Base-by-base conservation (phyloP, 1,140 invertebrate species). In the Vanessa tameamea region DNA sequence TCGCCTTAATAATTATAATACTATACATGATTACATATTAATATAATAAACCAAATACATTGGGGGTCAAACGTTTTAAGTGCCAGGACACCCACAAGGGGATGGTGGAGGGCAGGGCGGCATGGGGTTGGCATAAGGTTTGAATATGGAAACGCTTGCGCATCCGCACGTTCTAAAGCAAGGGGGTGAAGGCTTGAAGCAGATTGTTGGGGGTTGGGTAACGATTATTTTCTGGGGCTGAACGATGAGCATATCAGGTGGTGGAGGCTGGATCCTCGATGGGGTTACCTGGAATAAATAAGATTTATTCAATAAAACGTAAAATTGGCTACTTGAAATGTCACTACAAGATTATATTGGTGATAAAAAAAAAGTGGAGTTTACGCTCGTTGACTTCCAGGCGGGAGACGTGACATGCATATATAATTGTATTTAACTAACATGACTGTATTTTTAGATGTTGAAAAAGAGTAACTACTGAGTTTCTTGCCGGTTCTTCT, bases 151-250 rank as follows among this genome's bases (percentile, higher is more conserved):
- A 43, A 85, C 64, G 2, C 50, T 16, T 1, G 82, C 85, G 14
- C 75, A 74, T 8, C 86, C 86, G 1, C 67, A 37, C 0, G 83
- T 84, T n/a, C 81, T 78, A 78, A 87, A 86, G 64, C 43, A 65
- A n/a, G 85, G 78, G 0, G 84, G 81, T 64, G 83, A 82, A 0
- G 88, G 86, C 31, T 75, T 73, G 82, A 87, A 90, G 73, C 75
- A 79, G 64, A 90, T 80, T 31, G 81, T 85, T 0, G 88, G 87
- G 3, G 87, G 73, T 16, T 82, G 81, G 0, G 84, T 82, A 0
- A 88, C 81, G n/a, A 80, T 31, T 23, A 90, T 87, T 75, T 73
- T 85, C 5, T 86, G 83, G 1, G 87, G 86, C 11, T 67, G 75
- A 3, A 88, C 78, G 7, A 87, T 69, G 3, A 90, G 67, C 2